Conservation (phyloP, 1,140 invertebrate species). For the Calephelis nemesis region DNA sequence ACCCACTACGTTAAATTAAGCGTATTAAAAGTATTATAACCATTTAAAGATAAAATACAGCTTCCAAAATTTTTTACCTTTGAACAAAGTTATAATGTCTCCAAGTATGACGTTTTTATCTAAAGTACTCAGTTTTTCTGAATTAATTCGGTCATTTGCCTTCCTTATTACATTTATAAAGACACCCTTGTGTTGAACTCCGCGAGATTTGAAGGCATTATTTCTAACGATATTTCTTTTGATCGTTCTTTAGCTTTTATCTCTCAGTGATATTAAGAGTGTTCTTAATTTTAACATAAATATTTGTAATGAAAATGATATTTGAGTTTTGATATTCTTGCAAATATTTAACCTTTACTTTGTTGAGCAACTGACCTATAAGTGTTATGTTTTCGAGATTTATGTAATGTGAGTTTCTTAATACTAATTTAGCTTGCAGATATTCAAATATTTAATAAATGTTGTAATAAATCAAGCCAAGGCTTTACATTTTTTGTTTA, state of each 20-base stretch:
- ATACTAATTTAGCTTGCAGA: too few species aligned
- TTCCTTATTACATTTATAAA: constrained; percentile 16
- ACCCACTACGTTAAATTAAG: too few species aligned
- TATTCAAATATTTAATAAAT: too few species aligned
- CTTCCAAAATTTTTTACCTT: too few species aligned
- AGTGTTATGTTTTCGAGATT: too few species aligned
- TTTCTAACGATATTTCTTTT: constrained; percentile 10
- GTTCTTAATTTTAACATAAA: constrained; percentile 5
- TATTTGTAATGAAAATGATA: not conserved
- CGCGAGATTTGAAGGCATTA: constrained; percentile 15
- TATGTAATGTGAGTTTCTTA: too few species aligned
- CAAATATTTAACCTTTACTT: too few species aligned
- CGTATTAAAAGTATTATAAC: too few species aligned
- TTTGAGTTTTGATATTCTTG: not conserved
- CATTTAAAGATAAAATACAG: too few species aligned
- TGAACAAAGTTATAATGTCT: not conserved
- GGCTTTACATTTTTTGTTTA: too few species aligned
- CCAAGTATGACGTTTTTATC: constrained; percentile 9
- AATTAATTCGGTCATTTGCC: constrained; percentile 15
- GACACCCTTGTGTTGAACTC: not conserved
- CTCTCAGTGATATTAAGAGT: not conserved
- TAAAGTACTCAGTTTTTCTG: constrained; percentile 11
- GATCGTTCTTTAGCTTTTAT: constrained; percentile 4
- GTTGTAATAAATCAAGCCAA: too few species aligned
- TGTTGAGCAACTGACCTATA: too few species aligned